Percentiles rank a stretch among this genome's conserved stretches.
Evolutionary conservation across 1,140 invertebrate species (phyloP).

Genomic region (Venustaconcha ellipsiformis): DNA sequence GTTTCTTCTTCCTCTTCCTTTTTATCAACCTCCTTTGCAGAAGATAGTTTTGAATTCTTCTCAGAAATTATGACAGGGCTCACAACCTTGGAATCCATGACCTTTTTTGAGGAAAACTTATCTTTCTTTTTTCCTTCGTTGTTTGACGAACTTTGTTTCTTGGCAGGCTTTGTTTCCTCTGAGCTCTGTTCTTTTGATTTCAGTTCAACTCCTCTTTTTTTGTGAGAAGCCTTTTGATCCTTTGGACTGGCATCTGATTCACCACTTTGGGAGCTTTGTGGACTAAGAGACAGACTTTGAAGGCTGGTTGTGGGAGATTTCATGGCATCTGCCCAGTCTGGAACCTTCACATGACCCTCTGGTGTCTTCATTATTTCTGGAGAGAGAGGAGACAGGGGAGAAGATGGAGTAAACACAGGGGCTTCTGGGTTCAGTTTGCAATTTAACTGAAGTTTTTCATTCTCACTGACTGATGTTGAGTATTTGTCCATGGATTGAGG

Average conservation of each 20-base stretch:
- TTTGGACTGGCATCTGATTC: slow-evolving; percentile 9
- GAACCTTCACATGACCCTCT: slow-evolving; percentile 32
- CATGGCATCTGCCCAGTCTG: slow-evolving; percentile 33
- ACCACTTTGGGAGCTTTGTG: slow-evolving; percentile 21
- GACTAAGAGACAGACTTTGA: slow-evolving; percentile 1
- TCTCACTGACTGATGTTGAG: slow-evolving; percentile 29
- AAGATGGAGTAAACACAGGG: slow-evolving; percentile 34
- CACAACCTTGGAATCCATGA: not conserved
- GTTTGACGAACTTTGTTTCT: slow-evolving; percentile 8
- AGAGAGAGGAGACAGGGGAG: slow-evolving; percentile 27
- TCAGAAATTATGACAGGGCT: not conserved
- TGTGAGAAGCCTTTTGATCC: too few relatives aligned
- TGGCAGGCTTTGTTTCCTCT: slow-evolving; percentile 15
- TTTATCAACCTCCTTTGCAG: not conserved
- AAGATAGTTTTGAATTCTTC: not conserved
- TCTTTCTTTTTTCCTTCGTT: slow-evolving; percentile 9
- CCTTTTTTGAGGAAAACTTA: not conserved
- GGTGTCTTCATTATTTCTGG: slow-evolving; percentile 39
- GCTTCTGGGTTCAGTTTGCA: slow-evolving; percentile 36
- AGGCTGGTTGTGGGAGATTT: slow-evolving; percentile 25
- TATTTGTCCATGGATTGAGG: slow-evolving; percentile 15
- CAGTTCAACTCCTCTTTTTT: slow-evolving; percentile 6
- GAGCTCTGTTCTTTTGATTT: slow-evolving; percentile 3
- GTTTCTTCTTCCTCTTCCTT: not conserved
- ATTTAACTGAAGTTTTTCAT: slow-evolving; percentile 15